Evolutionary conservation across 2,888 invertebrate species (phyloP), one percentile per base, ranked within the genome.

Genomic region (Troilus luridus): DNA sequence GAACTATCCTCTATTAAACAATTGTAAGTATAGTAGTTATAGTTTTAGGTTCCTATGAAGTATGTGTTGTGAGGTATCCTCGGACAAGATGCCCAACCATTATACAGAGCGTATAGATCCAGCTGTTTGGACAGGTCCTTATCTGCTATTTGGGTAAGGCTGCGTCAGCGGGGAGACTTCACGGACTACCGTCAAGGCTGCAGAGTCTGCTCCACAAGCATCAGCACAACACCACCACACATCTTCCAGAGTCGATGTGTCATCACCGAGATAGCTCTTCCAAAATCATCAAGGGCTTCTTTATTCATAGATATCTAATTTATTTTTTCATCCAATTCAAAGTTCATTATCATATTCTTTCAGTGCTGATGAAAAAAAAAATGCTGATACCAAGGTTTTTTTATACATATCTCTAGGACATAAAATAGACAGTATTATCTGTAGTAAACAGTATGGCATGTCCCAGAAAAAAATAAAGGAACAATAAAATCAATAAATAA

Each of bases 121-220:
- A 56, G 12, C 3, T 85, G 85, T 85, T 85, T 85, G 85, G 85
- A 85, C 85, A 85, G 85, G 56, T 11, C 56, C 56, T 85, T 85
- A 85, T 85, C 85, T 85, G 54, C 56, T 85, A 85, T 85, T 85
- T 85, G 85, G 85, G 85, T 10, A n/a, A 19, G 56, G 85, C 85
- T 85, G 85, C n/a, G 85, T 85, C 85, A 85, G 85, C 85, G 85
- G 85, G 85, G n/a, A 85, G 85, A 56, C 85, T 56, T 56, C 85
- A 6, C n/a, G 21, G 21, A 9, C 85, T 85, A 85, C 85, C n/a
- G 85, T 56, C 85, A 85, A 85, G 85, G 85, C 85, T 85, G 56
- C 56, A 41, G 21, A 19, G 85, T 85, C 85, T 85, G 85, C 11
- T 3, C 85, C n/a, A 59, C 14, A 17, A 12, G 24, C 72, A 77